These are phyloP conservation scores for Melopsittacus undulatus DNA, from an alignment of 2,797 vertebrate species.

Conservation along the genomic window DNA sequence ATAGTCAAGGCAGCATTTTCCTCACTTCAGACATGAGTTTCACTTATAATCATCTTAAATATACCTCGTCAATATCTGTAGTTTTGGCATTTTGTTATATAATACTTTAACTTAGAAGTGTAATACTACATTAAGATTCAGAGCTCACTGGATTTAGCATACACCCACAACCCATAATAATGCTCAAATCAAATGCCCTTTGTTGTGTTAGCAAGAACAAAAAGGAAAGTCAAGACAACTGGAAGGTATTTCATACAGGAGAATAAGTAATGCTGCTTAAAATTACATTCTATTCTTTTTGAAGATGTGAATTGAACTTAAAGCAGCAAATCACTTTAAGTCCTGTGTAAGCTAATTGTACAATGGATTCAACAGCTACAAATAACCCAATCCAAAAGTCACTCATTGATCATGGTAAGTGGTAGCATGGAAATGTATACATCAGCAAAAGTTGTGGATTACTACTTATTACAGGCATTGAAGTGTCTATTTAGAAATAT, in stretches of 20 bases:
- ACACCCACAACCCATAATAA: rapidly evolving
- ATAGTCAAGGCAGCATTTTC: background rate
- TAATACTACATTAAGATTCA: background rate
- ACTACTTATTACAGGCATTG: background rate
- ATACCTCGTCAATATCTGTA: rapidly evolving
- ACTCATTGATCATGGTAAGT: rapidly evolving
- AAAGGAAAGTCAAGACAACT: background rate
- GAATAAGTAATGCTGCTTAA: background rate
- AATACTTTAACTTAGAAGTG: background rate
- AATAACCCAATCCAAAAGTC: background rate
- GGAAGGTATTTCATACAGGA: background rate
- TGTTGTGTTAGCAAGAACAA: background rate
- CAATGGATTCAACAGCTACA: background rate
- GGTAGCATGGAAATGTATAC: background rate
- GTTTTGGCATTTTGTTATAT: background rate
- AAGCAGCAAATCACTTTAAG: background rate
- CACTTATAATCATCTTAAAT: background rate
- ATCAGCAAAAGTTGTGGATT: background rate
- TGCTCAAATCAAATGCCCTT: background rate
- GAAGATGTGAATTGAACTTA: background rate
- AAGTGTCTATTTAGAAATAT: background rate
- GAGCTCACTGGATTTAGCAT: background rate
- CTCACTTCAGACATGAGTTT: background rate
- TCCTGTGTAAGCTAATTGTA: background rate
- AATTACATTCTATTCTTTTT: background rate